Evolutionary conservation across 2,113 vertebrate genomes (phyloP).

Genomic region (Podarcis raffonei): DNA sequence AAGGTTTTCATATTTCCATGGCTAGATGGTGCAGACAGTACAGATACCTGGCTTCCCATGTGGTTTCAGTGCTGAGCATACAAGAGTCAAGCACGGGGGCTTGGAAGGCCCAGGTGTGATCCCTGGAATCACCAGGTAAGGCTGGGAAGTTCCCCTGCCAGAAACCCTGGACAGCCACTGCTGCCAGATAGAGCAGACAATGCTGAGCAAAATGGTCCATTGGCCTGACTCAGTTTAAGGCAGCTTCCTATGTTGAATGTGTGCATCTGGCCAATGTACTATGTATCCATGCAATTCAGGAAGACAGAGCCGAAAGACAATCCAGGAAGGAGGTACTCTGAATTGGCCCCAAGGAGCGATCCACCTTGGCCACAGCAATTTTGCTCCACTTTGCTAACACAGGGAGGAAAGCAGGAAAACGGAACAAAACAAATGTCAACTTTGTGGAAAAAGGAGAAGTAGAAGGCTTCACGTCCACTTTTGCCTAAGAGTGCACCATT

Average conservation of each 20-base stretch:
- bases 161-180: too few species aligned
- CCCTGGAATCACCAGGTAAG: too few species aligned
- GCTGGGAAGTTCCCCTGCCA: too few species aligned
- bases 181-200: too few species aligned
- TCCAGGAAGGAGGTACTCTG: background rate
- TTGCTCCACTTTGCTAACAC: constrained; percentile 31
- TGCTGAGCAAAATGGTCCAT: too few species aligned
- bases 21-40: background rate
- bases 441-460: constrained; percentile 16
- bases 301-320: background rate
- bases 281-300: background rate
- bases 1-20: too few species aligned
- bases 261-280: too few species aligned
- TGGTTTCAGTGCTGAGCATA: background rate
- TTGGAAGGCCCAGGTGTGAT: too few species aligned
- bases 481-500: background rate
- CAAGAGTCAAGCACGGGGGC: background rate
- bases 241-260: too few species aligned
- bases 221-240: too few species aligned
- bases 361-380: background rate
- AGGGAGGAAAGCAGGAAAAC: background rate
- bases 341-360: background rate
- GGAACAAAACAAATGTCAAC: constrained; percentile 20
- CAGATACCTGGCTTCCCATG: background rate
- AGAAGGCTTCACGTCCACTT: background rate